Conservation (phyloP, 2,113 vertebrate genomes). For the Eublepharis macularius region DNA sequence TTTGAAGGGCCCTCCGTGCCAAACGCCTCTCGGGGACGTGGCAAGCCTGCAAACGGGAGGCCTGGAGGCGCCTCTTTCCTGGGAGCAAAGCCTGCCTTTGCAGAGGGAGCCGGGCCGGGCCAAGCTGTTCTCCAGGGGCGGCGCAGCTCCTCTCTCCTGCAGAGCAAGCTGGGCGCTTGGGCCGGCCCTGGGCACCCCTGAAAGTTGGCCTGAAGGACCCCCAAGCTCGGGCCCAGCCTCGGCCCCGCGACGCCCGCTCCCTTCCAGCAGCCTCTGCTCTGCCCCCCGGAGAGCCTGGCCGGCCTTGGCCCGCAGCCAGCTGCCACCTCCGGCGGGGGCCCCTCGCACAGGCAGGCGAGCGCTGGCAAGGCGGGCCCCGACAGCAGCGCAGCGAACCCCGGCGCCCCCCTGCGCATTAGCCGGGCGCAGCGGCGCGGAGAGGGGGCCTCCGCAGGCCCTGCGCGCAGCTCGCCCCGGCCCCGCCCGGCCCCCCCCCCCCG, state of each 20-base stretch:
- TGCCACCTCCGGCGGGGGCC: background rate
- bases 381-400: background rate
- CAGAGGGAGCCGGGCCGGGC: background rate
- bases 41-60: background rate
- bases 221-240: too few relatives aligned
- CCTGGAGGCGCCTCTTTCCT: background rate
- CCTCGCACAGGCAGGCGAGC: too few relatives aligned
- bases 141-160: background rate
- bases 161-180: background rate
- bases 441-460: background rate
- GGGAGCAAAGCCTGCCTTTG: background rate
- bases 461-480: background rate
- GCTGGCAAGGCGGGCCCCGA: background rate
- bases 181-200: background rate
- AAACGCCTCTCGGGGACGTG: background rate
- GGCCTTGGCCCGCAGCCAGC: background rate
- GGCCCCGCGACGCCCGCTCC: too few relatives aligned
- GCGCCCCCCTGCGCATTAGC: background rate
- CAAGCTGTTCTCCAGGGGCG: background rate
- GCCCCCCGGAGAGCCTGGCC: background rate
- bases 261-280: too few relatives aligned
- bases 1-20: background rate
- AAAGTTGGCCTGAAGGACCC: background rate
- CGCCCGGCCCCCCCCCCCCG: conserved; percentile 9
- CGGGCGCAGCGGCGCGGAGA: background rate